Evolutionary conservation across 2,888 invertebrate genomes (phyloP).

Genomic region (Tricholauxania praeusta): DNA sequence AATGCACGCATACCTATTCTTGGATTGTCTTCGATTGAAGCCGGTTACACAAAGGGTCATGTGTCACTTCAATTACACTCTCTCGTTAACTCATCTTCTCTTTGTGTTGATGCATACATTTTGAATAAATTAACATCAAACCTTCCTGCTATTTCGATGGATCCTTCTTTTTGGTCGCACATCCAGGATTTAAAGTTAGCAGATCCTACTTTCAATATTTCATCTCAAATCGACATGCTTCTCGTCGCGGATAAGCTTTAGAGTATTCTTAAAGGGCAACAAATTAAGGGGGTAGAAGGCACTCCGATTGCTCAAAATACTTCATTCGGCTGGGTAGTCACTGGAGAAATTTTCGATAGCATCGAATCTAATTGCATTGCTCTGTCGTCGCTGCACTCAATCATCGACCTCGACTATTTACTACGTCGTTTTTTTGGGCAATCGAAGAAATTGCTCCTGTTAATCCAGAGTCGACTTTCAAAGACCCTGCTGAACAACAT

Average conservation of each 20-base stretch:
- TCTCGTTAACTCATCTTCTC: not conserved
- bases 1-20: conserved; percentile 19
- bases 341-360: not conserved
- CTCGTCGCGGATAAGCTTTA: conserved; percentile 24
- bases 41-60: conserved; percentile 25
- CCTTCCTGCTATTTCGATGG: conserved; percentile 3
- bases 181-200: not conserved
- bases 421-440: conserved; percentile 15
- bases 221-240: conserved; percentile 15
- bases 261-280: not conserved
- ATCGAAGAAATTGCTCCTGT: not conserved
- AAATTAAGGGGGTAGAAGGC: not conserved
- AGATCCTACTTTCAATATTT: conserved; percentile 22
- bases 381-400: not conserved
- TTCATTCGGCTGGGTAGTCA: conserved; percentile 8
- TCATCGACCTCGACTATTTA: conserved; percentile 4
- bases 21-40: conserved; percentile 6
- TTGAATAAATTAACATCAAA: conserved; percentile 21
- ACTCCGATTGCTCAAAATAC: not conserved
- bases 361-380: not conserved
- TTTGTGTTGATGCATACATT: conserved; percentile 26
- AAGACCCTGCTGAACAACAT: conserved; percentile 35
- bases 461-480: not conserved
- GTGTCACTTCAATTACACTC: conserved; percentile 7
- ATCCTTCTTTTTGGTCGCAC: not conserved